These are phyloP conservation scores for Sphyrna mokarran DNA, from an alignment of 2,113 vertebrate genomes.

Conservation along the genomic window DNA sequence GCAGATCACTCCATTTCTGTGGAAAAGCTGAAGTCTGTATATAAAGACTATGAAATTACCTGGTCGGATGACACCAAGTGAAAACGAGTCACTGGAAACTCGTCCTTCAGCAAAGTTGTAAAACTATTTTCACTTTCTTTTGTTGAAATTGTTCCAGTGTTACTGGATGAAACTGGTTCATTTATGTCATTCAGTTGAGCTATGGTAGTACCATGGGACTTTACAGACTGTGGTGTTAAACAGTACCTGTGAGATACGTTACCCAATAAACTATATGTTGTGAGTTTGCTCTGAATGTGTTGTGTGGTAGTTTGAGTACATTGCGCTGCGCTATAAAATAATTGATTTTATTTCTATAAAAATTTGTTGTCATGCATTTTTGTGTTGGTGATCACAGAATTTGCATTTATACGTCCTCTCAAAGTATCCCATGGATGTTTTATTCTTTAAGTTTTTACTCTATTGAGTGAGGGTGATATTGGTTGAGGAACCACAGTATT, in stretches of 20 bases:
- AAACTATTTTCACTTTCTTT: background rate
- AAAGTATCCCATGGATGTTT: background rate
- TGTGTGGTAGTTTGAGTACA: background rate
- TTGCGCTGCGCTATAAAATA: background rate
- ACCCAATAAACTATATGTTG: background rate
- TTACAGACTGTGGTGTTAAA: background rate
- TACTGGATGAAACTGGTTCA: background rate
- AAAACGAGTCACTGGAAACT: conserved; percentile 19
- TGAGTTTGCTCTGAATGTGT: background rate
- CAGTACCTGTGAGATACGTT: background rate
- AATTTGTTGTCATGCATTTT: background rate
- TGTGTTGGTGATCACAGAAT: background rate
- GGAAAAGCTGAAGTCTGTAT: conserved; percentile 68
- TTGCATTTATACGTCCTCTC: background rate
- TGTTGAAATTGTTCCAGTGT: background rate
- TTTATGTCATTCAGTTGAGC: background rate
- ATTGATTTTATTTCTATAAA: background rate
- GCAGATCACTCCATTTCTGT: conserved; percentile 74
- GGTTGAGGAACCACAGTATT: background rate
- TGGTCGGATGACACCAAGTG: conserved; percentile 75
- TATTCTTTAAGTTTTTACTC: too few relatives aligned
- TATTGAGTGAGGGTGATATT: too few relatives aligned
- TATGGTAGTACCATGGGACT: background rate
- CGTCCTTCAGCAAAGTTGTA: background rate
- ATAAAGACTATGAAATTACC: conserved; percentile 68